Evolutionary conservation across 1,140 invertebrate genomes (phyloP), one percentile per base, ranked within the genome.

Genomic region (Drosophila repleta): DNA sequence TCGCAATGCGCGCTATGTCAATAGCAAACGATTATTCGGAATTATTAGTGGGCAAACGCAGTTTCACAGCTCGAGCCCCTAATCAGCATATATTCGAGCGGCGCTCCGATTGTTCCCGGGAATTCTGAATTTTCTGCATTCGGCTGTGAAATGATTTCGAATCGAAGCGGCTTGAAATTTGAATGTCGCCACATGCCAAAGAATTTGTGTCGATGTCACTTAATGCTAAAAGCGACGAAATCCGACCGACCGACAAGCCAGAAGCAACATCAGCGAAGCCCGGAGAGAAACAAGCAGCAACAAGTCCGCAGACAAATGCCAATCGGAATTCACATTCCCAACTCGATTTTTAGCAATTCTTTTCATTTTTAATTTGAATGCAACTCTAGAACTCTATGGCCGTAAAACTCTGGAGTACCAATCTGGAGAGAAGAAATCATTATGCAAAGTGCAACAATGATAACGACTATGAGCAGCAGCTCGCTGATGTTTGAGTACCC

Each of bases 91-190:
- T 52, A 24, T 45, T 62, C 20, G 32, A 35, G 37, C n/a, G 53
- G 24, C 37, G 13, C 24, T 20, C 18, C 20, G 13, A 17, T 15
- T 49, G 11, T 49, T 71, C 64, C 61, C 53, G 43, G 56, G 52
- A 65, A 65, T 37, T 32, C 6, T 24, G 10, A 35, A 11, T 35
- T 35, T 35, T 35, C 32, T 0, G 32, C 10, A 3, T 45, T 61
- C 21, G n/a, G 21, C 21, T 48, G 48, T 46, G 52, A 49, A 64
- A 65, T 43, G n/a, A 43, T 57, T 56, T 65, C 24, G 52, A 57
- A 65, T 57, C 65, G 45, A 56, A 41, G 10, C 6, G 48, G 39
- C 55, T 52, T 72, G 69, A 72, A 72, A 72, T 72, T 66, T 67
- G 62, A 66, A 53, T 72, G 62, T 66, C 46, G 53, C 55, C 63